These are phyloP conservation scores for Hemaris fuciformis DNA, from an alignment of 2,888 invertebrate genomes.

Conservation along the genomic window DNA sequence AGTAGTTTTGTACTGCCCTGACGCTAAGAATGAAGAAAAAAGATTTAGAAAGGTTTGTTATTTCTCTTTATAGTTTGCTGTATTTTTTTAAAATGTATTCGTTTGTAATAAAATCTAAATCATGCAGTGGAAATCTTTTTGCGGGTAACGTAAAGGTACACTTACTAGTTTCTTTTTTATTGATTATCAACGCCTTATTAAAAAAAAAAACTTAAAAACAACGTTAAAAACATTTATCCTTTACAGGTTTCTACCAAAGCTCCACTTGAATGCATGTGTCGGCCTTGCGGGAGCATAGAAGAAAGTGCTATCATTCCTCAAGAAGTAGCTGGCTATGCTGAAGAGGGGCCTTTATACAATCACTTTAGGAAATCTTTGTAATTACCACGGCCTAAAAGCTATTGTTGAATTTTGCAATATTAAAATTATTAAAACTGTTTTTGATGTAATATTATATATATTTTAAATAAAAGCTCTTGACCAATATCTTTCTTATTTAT, in stretches of 20 bases:
- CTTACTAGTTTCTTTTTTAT: neutral
- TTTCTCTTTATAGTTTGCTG: too few species aligned
- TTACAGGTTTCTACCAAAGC: constrained; percentile 94
- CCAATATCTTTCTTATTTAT: neutral
- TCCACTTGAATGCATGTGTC: constrained; percentile 96
- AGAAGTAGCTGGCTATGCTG: constrained; percentile 92
- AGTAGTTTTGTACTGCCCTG: constrained; percentile 93
- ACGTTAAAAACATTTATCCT: constrained; percentile 20
- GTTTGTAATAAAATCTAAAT: too few species aligned
- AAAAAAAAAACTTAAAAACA: neutral
- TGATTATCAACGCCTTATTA: neutral
- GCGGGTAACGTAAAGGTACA: too few species aligned
- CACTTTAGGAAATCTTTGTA: constrained; percentile 88
- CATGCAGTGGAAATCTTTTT: too few species aligned
- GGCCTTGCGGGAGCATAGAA: constrained; percentile 94
- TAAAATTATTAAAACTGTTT: constrained; percentile 14
- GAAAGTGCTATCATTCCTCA: constrained; percentile 94
- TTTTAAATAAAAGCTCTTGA: constrained; percentile 11
- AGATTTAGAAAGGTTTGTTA: constrained; percentile 94
- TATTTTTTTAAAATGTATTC: too few species aligned
- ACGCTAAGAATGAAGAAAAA: constrained; percentile 91
- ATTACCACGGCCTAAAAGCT: constrained; percentile 22
- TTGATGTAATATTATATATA: neutral
- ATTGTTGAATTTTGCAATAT: constrained; percentile 8
- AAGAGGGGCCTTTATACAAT: constrained; percentile 90